Evolutionary conservation across 2,888 invertebrate species (phyloP), one percentile per base, ranked within the genome.

Genomic region (Hyles lineata): DNA sequence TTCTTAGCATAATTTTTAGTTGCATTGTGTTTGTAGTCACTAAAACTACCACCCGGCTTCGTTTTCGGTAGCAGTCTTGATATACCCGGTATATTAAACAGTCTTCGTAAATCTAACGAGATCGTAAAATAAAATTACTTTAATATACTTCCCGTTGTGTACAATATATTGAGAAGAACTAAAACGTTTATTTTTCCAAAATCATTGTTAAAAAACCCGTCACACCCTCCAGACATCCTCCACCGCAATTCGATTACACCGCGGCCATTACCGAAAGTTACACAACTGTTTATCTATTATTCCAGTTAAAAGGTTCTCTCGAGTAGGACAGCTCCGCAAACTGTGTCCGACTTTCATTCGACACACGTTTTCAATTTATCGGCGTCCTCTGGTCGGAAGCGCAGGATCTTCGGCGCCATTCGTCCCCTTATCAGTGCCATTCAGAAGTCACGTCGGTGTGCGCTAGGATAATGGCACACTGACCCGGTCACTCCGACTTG

Each of bases 301-400:
- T 79, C 76, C 76, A 75, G 77, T 80, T 78, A 79, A 80, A 83
- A 77, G 79, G 78, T 79, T 80, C 77, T 73, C 73, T 72, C 70
- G 70, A 74, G 73, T 62, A 61, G 73, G 55, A 70, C 73, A 67
- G 73, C 67, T 73, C 43, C 60, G 55, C 74, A 74, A 75, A 76
- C 76, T 74, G 76, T 76, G 77, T 70, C 82, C 82, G 82, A 80
- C 76, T 83, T 79, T 85, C 83, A 91, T 90, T 90, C 90, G 78
- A 80, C 84, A 89, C 93, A 93, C 92, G 93, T 92, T 91, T 92
- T 90, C 91, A 92, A 93, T 92, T 90, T 92, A 91, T 90, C 87
- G 87, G 80, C 82, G 79, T 80, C 81, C 81, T 84, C 85, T 86
- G 82, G 82, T 83, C 70, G 75, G 74, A 79, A 72, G 80, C 75